phyloP scores from a whole-genome alignment of 2,888 invertebrate species.

The Crocallis elinguaria region DNA sequence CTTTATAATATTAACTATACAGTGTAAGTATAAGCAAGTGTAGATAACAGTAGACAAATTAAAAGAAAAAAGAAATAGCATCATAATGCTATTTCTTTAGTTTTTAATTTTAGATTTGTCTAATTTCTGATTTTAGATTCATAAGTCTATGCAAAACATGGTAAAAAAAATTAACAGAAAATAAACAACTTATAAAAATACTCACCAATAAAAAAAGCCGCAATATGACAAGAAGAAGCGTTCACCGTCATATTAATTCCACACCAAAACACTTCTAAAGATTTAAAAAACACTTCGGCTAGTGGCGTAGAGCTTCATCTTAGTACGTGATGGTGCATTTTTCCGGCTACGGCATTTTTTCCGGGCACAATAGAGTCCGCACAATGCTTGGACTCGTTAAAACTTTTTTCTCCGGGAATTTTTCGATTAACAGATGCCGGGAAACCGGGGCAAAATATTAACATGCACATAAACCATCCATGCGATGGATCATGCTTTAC shows the following conservation, averaged over 20 bases:
- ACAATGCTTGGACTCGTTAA: conserved; percentile 63
- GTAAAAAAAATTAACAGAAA: background rate
- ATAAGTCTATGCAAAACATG: too few species aligned
- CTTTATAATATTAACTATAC: too few species aligned
- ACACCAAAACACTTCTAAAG: conserved; percentile 27
- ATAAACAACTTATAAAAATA: background rate
- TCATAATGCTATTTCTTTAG: too few species aligned
- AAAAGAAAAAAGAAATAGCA: too few species aligned
- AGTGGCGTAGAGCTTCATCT: conserved; percentile 50
- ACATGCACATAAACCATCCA: conserved; percentile 39
- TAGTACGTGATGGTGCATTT: conserved; percentile 51
- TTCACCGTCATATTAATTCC: conserved; percentile 58
- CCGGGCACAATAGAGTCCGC: conserved; percentile 51
- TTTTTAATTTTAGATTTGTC: too few species aligned
- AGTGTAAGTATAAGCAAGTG: too few species aligned
- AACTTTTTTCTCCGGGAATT: conserved; percentile 44
- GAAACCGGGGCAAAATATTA: conserved; percentile 21
- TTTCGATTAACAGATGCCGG: conserved; percentile 38
- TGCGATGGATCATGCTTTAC: conserved; percentile 30
- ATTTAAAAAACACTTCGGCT: conserved; percentile 38
- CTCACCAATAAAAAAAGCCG: conserved; percentile 72
- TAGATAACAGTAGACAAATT: too few species aligned
- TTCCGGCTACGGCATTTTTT: conserved; percentile 35
- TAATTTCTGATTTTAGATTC: too few species aligned
- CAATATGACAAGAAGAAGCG: conserved; percentile 56